A percentile compares a stretch with the other conserved stretches of the same genome.
Evolutionary conservation across 2,888 invertebrate species (phyloP).

Genomic region (Therioaphis trifolii): DNA sequence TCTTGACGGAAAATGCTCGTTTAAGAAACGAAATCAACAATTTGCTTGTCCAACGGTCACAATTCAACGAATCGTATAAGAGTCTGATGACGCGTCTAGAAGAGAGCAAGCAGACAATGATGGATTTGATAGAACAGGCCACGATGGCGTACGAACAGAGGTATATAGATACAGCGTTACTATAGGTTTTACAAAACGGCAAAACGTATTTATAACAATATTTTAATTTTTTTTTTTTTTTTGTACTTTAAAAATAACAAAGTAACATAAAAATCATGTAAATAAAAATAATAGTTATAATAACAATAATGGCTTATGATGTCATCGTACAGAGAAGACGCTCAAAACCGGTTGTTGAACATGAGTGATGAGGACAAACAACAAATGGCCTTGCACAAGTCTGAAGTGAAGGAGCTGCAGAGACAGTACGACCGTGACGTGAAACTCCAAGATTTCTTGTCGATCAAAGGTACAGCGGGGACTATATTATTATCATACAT

Average conservation of each 20-base stretch:
- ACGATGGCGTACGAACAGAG: conserved; percentile 90
- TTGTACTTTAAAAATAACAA: too few species aligned
- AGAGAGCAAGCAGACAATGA: conserved; percentile 83
- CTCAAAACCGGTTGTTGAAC: conserved; percentile 79
- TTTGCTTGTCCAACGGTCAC: conserved; percentile 82
- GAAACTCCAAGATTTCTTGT: conserved; percentile 85
- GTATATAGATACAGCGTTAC: conserved; percentile 70
- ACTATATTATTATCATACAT: too few species aligned
- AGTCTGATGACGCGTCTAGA: conserved; percentile 76
- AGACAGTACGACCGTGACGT: conserved; percentile 86
- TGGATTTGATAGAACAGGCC: conserved; percentile 88
- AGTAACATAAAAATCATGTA: too few species aligned
- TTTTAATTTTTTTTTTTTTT: too few species aligned
- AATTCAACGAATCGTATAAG: conserved; percentile 86
- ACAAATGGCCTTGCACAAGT: conserved; percentile 77
- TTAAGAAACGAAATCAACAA: conserved; percentile 84
- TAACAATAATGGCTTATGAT: not conserved
- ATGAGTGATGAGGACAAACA: conserved; percentile 82
- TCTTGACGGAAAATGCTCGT: conserved; percentile 79
- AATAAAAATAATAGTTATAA: too few species aligned
- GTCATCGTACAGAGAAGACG: conserved; percentile 69
- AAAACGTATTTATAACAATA: too few species aligned
- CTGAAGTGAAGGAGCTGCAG: conserved; percentile 89
- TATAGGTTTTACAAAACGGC: too few species aligned
- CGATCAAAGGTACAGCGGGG: conserved; percentile 75